Conservation (phyloP, 2,888 invertebrate species). For the Lymantria dispar region DNA sequence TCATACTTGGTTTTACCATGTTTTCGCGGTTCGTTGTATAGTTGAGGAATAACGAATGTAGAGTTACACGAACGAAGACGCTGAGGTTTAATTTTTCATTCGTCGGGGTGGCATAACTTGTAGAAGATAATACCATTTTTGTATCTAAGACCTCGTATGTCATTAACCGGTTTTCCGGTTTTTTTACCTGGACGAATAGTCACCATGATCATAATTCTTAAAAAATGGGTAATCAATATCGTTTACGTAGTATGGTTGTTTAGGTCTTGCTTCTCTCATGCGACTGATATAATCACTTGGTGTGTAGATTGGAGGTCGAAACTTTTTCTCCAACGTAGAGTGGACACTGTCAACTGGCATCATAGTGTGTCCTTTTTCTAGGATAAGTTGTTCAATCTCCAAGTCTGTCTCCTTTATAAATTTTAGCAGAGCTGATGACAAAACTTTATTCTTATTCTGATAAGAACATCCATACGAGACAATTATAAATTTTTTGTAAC, state of each 20-base stretch:
- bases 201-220: conserved; percentile 3
- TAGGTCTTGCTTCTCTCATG: conserved; percentile 8
- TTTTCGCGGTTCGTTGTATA: conserved; percentile 2
- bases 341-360: conserved; percentile 8
- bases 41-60: no score
- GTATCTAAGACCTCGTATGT: neutral
- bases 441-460: conserved; percentile 9
- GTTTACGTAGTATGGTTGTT: conserved; percentile 4
- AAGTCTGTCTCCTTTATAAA: neutral
- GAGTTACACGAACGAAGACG: no score
- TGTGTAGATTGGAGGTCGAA: conserved; percentile 3
- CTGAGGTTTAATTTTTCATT: conserved; percentile 5
- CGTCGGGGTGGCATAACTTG: conserved; percentile 3
- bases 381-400: conserved; percentile 7
- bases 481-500: conserved; percentile 6
- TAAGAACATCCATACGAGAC: conserved; percentile 13
- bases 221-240: conserved; percentile 5
- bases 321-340: conserved; percentile 7
- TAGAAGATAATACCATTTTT: conserved; percentile 2
- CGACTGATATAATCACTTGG: conserved; percentile 5
- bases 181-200: conserved; percentile 4
- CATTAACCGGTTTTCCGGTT: conserved; percentile 3
- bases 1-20: conserved; percentile 1
- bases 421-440: conserved; percentile 1
- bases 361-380: conserved; percentile 16